Conservation (phyloP, 53 echinoderm and acorn worm genomes). For the Glandiceps talaboti region DNA sequence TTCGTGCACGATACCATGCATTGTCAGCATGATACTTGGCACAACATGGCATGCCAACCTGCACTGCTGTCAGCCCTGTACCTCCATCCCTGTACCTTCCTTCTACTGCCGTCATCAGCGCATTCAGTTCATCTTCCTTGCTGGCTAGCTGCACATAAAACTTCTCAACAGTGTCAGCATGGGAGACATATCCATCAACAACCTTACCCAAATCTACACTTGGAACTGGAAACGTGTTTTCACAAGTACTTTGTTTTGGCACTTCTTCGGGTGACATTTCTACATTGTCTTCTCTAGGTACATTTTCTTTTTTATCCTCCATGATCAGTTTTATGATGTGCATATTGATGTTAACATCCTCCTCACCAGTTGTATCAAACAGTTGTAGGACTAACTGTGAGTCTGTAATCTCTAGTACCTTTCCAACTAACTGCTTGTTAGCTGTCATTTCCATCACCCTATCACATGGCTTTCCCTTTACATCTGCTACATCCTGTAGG, state of each 20-base stretch:
- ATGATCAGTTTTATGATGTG: slow-evolving; percentile 33
- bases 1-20: slow-evolving; percentile 71
- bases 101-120: slow-evolving; percentile 27
- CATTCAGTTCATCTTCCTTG: slow-evolving; percentile 40
- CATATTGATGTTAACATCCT: slow-evolving; percentile 41
- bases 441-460: slow-evolving; percentile 44
- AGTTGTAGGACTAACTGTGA: slow-evolving; percentile 31
- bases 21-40: slow-evolving; percentile 68
- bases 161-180: slow-evolving; percentile 36
- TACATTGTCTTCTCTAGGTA: not conserved
- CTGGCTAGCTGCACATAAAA: slow-evolving; percentile 49
- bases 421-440: slow-evolving; percentile 68
- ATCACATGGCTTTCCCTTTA: slow-evolving; percentile 4
- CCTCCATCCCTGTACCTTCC: slow-evolving; percentile 14
- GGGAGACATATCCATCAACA: slow-evolving; percentile 37
- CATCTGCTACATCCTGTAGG: slow-evolving; percentile 27
- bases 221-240: not conserved
- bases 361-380: slow-evolving; percentile 41
- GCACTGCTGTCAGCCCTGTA: slow-evolving; percentile 2
- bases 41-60: slow-evolving; percentile 43
- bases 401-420: slow-evolving; percentile 35
- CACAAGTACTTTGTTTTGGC: not conserved
- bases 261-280: not conserved
- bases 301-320: not conserved
- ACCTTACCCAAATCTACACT: not conserved